Base-by-base conservation (phyloP, 1,140 invertebrate species). In the Plutomurus gul region DNA sequence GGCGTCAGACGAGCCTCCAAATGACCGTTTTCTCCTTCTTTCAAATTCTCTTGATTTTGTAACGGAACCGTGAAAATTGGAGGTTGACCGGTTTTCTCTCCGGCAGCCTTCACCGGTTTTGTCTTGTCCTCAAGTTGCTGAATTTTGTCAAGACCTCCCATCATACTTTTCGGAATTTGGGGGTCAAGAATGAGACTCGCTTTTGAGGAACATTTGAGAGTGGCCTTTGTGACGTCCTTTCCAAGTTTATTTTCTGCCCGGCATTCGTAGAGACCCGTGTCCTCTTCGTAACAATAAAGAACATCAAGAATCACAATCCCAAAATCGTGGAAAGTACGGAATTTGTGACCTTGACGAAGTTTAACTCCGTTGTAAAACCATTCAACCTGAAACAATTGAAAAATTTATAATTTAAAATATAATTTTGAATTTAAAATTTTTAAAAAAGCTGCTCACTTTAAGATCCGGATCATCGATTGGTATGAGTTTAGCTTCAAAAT, bases 311-410 rank as follows among this genome's bases (percentile, higher is more conserved):
- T 96, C 36, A 98, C 96, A 85, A 97, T 96, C 40, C 89, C 96
- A 87, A 99, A 98, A 86, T 99, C 96, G 86, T 98, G 95, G 92
- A 97, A 96, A 56, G 95, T 97, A 83, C 95, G 91, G 86, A 96
- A 98, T 77, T 96, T 92, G 88, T 98, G 96, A 27, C 96, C 96
- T 86, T 94, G 93, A 0, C 94, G 93, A 81, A 97, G 87, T 85
- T 95, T 95, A 86, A 96, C 94, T 72, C 95, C 95, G 86, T 98
- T 96, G 84, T 94, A 96, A 85, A 93, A 96, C 96, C 96, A 98
- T 87, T 97, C 95, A 7, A 99, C 95, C 84, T 92, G 75, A 73
- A 60, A 47, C 30, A 65, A 3, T 65, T 30, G 4, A 11, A 10
- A 7, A 65, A 70, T 71, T 65, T 49, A 3, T 7, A 18, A 18